Evolutionary conservation across 2,113 vertebrate genomes (phyloP), one percentile per base, ranked within the genome.

Genomic region (Atrichornis clamosus): DNA sequence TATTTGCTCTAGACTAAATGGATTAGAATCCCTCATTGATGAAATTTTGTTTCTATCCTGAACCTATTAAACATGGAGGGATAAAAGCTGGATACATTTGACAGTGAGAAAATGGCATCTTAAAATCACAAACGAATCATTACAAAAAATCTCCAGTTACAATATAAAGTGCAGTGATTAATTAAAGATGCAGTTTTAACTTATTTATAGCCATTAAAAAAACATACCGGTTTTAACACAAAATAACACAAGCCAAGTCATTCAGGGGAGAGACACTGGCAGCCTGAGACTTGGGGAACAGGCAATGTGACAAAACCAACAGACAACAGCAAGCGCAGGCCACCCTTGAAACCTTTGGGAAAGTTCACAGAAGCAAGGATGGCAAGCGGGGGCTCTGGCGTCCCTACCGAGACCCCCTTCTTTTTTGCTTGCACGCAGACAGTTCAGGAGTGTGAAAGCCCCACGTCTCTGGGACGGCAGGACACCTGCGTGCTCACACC

Each of bases 171-270:
- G 82, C 79, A 67, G 60, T 87, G 85, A 95, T 97, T 96, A 97
- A 97, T 96, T 96, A 97, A 97, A 96, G 87, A 97, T 96, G 79
- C 76, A 7, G 47, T 77, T 90, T 83, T 96, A 87, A 96, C 77
- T 94, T 96, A 96, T 96, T 96, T 94, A 97, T 96, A 88, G 42
- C 81, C 96, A 97, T 97, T 97, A 96, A 94, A 96, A 96, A 96
- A 95, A 82, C 95, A 96, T 95, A 79, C 39, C 0, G 0, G 69
- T 94, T 96, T 84, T 92, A 93, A 94, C 84, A 90, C 80, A 94
- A 92, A 95, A 35, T 81, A 93, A 93, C 80, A 84, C 5, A 1
- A 93, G 90, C 88, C 92, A 89, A 93, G 88, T 81, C 85, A 90
- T 80, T 60, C 86, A 96, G 85, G 87, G 89, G 91, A 96, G 84